Base-by-base conservation (phyloP, 37 sponge, comb jelly and placozoan genomes). In the Cliona cf. orientalis region DNA sequence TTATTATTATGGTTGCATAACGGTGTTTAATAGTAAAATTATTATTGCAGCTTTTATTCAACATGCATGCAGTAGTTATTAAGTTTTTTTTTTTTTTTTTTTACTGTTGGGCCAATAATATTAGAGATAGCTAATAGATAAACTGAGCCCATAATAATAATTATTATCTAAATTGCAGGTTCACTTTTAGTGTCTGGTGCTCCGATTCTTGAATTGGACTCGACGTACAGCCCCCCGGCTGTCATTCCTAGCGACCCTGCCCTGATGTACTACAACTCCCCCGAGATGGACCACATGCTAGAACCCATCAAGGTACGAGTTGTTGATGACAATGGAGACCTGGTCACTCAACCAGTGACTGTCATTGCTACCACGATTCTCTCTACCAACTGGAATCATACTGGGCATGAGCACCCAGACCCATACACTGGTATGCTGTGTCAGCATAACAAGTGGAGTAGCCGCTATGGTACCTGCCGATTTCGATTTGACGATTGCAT, bases 331-430 rank as follows among this genome's bases (percentile, higher is more conserved):
- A 69, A 42, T 29, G 72, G 73, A 11, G 23, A 62, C 57, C 62
- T 31, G 33, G 42, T 82, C 45, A 40, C 62, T 21, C 79, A 89
- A 22, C 58, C 76, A 31, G 72, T 89, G 6, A 76, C 77, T 5
- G 76, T 89, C 14, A 72, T 68, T 0, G 84, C 79, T 0, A 89
- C 84, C 0, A 89, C 84, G 9, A 63, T 89, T 39, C n/a, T n/a
- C n/a, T n/a, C n/a, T n/a, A 34, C 32, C 32, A 39, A 14, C 32
- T 28, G 9, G 42, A 66, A 69, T 25, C 21, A 36, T 39, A 55
- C 44, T 40, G 7, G 36, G 17, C 22, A 12, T 14, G 22, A 42
- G 26, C 19, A 23, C 19, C 46, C 37, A 19, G 75, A 74, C 67
- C 0, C 41, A 14, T 85, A 85, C 64, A 32, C 21, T 34, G 86